phyloP scores from a whole-genome alignment of 2,888 invertebrate genomes.

The Villa cingulata region DNA sequence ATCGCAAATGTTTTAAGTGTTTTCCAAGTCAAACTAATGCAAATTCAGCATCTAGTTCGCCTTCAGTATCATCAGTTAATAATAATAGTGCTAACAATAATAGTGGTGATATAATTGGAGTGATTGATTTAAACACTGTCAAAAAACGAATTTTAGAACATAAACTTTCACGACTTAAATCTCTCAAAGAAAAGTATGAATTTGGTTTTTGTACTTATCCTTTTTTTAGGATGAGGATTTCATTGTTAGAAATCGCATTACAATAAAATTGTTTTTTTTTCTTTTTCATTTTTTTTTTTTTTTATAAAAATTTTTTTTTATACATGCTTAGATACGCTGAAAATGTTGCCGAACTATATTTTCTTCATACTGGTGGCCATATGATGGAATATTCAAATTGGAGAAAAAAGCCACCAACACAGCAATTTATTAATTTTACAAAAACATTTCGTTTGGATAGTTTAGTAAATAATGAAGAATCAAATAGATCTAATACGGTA shows the following conservation, averaged over 20 bases:
- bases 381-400: slow-evolving; percentile 78
- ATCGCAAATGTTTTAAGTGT: slow-evolving; percentile 15
- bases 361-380: slow-evolving; percentile 73
- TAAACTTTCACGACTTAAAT: slow-evolving; percentile 53
- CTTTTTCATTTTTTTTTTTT: slow-evolving; percentile 1
- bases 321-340: slow-evolving; percentile 47
- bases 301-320: not conserved
- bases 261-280: not conserved
- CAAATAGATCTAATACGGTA: slow-evolving; percentile 5
- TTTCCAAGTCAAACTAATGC: slow-evolving; percentile 1
- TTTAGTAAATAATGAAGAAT: slow-evolving; percentile 33
- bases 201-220: not conserved
- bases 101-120: slow-evolving; percentile 11
- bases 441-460: slow-evolving; percentile 57
- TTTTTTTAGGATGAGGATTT: too few species aligned
- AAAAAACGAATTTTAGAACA: slow-evolving; percentile 57
- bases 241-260: not conserved
- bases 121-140: slow-evolving; percentile 38
- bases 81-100: not conserved
- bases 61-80: not conserved
- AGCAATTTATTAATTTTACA: slow-evolving; percentile 60
- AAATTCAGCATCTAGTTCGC: not conserved
- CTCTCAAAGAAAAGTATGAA: slow-evolving; percentile 48
- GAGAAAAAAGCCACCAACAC: slow-evolving; percentile 66
- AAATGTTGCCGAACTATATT: slow-evolving; percentile 72